Conservation (phyloP, 2,888 invertebrate genomes). For the Nipponacmea schrenckii region DNA sequence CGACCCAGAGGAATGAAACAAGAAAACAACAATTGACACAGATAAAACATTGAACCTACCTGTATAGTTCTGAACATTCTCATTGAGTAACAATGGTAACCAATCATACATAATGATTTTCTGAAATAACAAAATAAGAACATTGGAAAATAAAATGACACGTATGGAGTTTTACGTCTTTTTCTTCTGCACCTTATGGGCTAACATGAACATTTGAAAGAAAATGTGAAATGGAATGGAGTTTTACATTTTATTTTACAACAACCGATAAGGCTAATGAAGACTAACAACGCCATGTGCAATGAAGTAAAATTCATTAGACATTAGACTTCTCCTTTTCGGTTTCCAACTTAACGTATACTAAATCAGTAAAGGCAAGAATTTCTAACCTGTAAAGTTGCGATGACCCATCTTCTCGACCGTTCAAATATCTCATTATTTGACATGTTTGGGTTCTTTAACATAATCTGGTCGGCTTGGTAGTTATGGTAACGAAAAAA, state of each 20-base stretch:
- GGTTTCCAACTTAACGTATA: too few relatives aligned
- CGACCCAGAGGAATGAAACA: too few relatives aligned
- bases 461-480: slow-evolving; percentile 73
- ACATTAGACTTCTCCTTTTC: too few relatives aligned
- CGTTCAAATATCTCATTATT: slow-evolving; percentile 95
- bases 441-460: slow-evolving; percentile 84
- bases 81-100: slow-evolving; percentile 83
- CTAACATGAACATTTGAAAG: too few relatives aligned
- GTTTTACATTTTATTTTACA: too few relatives aligned
- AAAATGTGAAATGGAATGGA: not conserved
- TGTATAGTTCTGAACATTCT: slow-evolving; percentile 71
- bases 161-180: not conserved
- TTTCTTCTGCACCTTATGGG: too few relatives aligned
- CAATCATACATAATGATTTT: slow-evolving; percentile 97
- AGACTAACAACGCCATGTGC: too few relatives aligned
- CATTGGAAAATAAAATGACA: not conserved
- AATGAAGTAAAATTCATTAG: too few relatives aligned
- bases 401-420: slow-evolving; percentile 88
- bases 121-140: slow-evolving; percentile 71
- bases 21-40: too few relatives aligned
- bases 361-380: too few relatives aligned
- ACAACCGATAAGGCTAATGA: too few relatives aligned
- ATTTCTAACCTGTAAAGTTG: slow-evolving; percentile 82
- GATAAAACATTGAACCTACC: slow-evolving; percentile 38
- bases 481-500: slow-evolving; percentile 97